Evolutionary conservation across 2,888 invertebrate genomes (phyloP), one percentile per base, ranked within the genome.

Genomic region (Pollenia griseotomentosa): DNA sequence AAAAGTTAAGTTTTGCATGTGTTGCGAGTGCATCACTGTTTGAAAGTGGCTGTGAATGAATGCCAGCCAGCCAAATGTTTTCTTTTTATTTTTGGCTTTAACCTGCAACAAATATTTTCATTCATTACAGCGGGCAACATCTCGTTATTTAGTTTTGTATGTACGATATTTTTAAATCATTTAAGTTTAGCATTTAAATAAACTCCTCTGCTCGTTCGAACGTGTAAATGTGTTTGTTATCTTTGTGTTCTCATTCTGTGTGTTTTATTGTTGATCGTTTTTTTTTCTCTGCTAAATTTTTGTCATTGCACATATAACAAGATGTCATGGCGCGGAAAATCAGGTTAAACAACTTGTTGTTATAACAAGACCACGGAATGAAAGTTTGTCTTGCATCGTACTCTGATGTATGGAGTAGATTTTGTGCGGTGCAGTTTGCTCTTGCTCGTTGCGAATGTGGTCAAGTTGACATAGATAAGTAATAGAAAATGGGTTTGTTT

Each of bases 341-440:
- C 82, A 83, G 82, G 86, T 83, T 86, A 83, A 86, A 83, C 86
- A 79, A 79, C 82, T 83, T 83, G 83, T 81, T 81, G 73, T 61
- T 68, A 83, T 70, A 83, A 75, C 66, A 83, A 83, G 75, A 83
- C 61, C 75, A 77, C 70, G 68, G 59, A 83, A 83, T 75, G 83
- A 83, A 83, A 83, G 83, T 83, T 82, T 61, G 14, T 77, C 51
- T 83, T 68, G 82, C 82, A 83, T 63, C 55, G 70, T 33, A 48
- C 16, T 14, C 48, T 48, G 48, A 70, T 61, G 53, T 44, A 57
- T 74, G 33, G 14, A 33, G 46, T 77, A 44, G 23, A 53, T 83
- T 73, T 59, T 73, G 33, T 70, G 1, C 59, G 14, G 59, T 80
- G 44, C 16, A 80, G 16, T 23, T 73, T 40, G 51, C 33, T 79